phyloP scores from a whole-genome alignment of 2,113 vertebrate genomes.

The Malurus melanocephalus region DNA sequence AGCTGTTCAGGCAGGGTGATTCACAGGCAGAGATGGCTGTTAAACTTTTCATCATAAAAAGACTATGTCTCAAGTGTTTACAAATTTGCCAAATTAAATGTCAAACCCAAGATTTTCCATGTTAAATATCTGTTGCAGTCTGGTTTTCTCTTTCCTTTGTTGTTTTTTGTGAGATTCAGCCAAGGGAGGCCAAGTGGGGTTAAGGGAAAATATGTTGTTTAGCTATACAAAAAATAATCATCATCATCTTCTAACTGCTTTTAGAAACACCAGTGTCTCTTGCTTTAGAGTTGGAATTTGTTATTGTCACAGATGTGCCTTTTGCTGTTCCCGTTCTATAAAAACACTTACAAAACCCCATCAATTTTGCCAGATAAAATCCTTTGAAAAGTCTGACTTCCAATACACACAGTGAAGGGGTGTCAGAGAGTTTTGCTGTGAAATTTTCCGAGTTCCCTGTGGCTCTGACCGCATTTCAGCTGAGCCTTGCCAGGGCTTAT shows the following conservation, averaged over 20 bases:
- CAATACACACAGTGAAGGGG: accelerated
- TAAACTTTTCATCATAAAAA: neutral
- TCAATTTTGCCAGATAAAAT: neutral
- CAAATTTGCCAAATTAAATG: neutral
- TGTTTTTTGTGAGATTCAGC: conserved; percentile 34
- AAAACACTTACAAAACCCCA: neutral
- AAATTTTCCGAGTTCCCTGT: accelerated
- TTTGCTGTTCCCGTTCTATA: neutral
- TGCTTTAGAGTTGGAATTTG: neutral
- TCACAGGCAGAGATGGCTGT: neutral
- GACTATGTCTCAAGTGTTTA: neutral
- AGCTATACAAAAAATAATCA: conserved; percentile 42
- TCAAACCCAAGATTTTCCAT: neutral
- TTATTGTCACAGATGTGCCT: neutral
- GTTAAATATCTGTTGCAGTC: conserved; percentile 1
- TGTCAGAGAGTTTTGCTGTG: neutral
- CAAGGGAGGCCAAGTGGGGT: conserved; percentile 46
- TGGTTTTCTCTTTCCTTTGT: conserved; percentile 27
- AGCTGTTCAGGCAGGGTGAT: neutral
- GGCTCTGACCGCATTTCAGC: accelerated
- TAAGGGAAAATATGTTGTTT: conserved; percentile 62
- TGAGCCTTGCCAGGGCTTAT: neutral
- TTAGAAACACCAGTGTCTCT: neutral
- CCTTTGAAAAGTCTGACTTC: neutral
- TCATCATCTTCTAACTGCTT: conserved; percentile 11